Conservation (phyloP, 2,888 invertebrate species). For the Saturnia pavonia region DNA sequence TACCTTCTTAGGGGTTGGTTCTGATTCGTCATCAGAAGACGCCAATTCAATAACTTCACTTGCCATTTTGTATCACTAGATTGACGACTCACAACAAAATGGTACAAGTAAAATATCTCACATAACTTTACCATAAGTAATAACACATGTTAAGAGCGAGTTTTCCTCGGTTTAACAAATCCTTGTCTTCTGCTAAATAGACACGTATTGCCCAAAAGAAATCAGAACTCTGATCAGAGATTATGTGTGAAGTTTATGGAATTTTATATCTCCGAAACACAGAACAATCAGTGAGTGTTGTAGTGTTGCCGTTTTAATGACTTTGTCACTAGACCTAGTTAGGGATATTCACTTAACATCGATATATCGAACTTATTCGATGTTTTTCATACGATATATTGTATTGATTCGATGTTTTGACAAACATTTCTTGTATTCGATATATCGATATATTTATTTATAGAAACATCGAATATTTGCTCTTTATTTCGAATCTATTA, state of each 20-base stretch:
- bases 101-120: neutral
- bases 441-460: too few species aligned
- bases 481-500: too few species aligned
- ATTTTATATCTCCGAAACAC: too few species aligned
- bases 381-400: too few species aligned
- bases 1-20: constrained; percentile 69
- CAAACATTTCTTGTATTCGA: too few species aligned
- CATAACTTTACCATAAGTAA: neutral
- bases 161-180: neutral
- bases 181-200: neutral
- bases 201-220: neutral
- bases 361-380: too few species aligned
- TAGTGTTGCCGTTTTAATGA: too few species aligned
- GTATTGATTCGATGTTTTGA: too few species aligned
- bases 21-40: constrained; percentile 72
- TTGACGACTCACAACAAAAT: neutral
- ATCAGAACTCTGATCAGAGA: neutral
- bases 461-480: too few species aligned
- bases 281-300: too few species aligned
- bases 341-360: too few species aligned
- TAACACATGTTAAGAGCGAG: neutral
- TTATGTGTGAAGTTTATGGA: neutral
- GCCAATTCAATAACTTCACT: constrained; percentile 71
- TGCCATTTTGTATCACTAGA: constrained; percentile 51
- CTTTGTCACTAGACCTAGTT: too few species aligned